phyloP scores from a whole-genome alignment of 2,888 invertebrate genomes.

The Diplazon laetatorius region DNA sequence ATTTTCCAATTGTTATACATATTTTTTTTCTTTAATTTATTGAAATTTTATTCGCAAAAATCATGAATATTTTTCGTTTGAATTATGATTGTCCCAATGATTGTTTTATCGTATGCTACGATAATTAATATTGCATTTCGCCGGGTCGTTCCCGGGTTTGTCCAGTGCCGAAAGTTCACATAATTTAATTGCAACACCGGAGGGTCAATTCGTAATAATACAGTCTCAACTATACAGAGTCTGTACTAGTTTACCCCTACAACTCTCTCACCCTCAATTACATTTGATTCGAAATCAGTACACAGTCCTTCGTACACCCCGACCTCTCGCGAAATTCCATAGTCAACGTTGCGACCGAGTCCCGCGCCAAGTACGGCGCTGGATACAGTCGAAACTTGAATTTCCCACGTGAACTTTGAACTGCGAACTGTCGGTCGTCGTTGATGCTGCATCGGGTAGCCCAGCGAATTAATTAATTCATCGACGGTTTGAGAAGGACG shows the following conservation, averaged over 20 bases:
- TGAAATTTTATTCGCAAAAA: too few species aligned
- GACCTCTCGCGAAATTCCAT: slow-evolving; percentile 45
- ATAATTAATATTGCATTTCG: too few species aligned
- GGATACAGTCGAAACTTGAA: slow-evolving; percentile 46
- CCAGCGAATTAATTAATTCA: slow-evolving; percentile 62
- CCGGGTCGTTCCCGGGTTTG: too few species aligned
- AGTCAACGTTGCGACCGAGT: slow-evolving; percentile 43
- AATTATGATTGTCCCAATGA: too few species aligned
- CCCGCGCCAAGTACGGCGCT: slow-evolving; percentile 23
- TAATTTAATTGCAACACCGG: not conserved
- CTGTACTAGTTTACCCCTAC: not conserved
- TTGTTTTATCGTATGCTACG: too few species aligned
- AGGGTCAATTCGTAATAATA: slow-evolving; percentile 7
- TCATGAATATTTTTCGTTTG: too few species aligned
- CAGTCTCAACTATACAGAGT: not conserved
- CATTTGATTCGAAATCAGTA: slow-evolving; percentile 38
- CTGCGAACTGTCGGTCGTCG: slow-evolving; percentile 41
- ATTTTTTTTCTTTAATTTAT: too few species aligned
- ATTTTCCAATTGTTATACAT: too few species aligned
- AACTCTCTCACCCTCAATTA: slow-evolving; percentile 14
- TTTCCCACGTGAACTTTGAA: slow-evolving; percentile 48
- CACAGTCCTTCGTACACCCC: slow-evolving; percentile 2
- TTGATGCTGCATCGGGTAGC: slow-evolving; percentile 42
- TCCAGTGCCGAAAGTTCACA: not conserved
- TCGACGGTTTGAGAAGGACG: slow-evolving; percentile 51